Evolutionary conservation across 2,113 vertebrate genomes (phyloP), one percentile per base, ranked within the genome.

Genomic region (Phocoena sinus): DNA sequence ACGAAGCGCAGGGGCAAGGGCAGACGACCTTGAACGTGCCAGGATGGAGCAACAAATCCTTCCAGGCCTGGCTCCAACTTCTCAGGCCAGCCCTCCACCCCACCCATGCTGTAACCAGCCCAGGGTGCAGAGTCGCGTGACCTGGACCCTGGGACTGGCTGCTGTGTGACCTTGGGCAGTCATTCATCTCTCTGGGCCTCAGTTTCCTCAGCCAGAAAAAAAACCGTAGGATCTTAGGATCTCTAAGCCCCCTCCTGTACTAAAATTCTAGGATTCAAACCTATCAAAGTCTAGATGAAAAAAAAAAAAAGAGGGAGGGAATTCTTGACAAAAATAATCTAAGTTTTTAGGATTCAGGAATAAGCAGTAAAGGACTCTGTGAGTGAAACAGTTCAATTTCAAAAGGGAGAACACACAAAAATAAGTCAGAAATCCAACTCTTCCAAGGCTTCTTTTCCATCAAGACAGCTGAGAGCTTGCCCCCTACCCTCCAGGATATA

Each of bases 1-100:
- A 10, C 1, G 12, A 6, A 17, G 56, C 0, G 1, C 17, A 1
- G 50, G 44, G 50, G 5, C 3, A 6, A 21, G 10, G 17, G 38
- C 47, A 28, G 56, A 23, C 11, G 36, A 2, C 44, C 58, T 20
- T 0, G 28, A 47, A 31, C 8, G 13, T 26, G 9, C 33, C 9
- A 6, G 3, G 9, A 15, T 3, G 3, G 4, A 17, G 47, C 1
- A 6, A 15, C 50, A 28, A 8, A 6, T 36, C 41, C 70, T 76
- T 44, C 2, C 7, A 70, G 80, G n/a, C 41, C 38, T 18, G 17
- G 60, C 60, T 65, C 70, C 13, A 1, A 0, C 25, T 81, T 76
- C 73, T 65, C 87, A 58, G 62, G 44, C n/a, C 14, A 36, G 31
- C 38, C 50, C 67, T 4, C 1, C 17, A 14, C 33, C 33, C 17